These are phyloP conservation scores for Protobothrops flavoviridis DNA, from an alignment of 2,113 vertebrate genomes.

Conservation along the genomic window DNA sequence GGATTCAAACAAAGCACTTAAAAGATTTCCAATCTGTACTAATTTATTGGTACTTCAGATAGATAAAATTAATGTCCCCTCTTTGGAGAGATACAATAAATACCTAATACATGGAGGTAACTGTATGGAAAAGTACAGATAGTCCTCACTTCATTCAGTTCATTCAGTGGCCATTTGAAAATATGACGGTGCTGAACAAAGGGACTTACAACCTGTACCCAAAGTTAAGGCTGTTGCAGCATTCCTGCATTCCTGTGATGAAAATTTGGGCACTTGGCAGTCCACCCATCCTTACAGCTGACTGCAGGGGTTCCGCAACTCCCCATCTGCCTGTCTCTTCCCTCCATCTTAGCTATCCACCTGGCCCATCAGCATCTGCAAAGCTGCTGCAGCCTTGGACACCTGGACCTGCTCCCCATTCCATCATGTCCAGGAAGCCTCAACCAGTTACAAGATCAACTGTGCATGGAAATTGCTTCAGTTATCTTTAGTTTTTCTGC, in stretches of 20 bases:
- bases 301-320: background rate
- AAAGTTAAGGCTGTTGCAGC: background rate
- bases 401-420: background rate
- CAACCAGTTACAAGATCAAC: background rate
- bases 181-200: background rate
- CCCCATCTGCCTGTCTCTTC: background rate
- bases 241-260: background rate
- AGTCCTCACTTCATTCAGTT: background rate
- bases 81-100: background rate
- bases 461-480: background rate
- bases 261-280: background rate
- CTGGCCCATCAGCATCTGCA: background rate
- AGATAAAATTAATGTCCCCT: background rate
- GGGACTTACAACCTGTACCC: background rate
- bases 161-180: background rate
- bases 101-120: background rate
- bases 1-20: fast-evolving
- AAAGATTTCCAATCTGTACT: fast-evolving
- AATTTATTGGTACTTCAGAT: background rate
- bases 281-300: background rate
- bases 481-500: background rate
- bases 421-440: background rate
- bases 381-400: background rate
- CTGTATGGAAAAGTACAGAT: background rate
- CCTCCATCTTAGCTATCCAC: background rate